Percentiles rank a stretch among this genome's conserved stretches.
Evolutionary conservation across 2,113 vertebrate species (phyloP).

Genomic region (Typhlomys cinereus): DNA sequence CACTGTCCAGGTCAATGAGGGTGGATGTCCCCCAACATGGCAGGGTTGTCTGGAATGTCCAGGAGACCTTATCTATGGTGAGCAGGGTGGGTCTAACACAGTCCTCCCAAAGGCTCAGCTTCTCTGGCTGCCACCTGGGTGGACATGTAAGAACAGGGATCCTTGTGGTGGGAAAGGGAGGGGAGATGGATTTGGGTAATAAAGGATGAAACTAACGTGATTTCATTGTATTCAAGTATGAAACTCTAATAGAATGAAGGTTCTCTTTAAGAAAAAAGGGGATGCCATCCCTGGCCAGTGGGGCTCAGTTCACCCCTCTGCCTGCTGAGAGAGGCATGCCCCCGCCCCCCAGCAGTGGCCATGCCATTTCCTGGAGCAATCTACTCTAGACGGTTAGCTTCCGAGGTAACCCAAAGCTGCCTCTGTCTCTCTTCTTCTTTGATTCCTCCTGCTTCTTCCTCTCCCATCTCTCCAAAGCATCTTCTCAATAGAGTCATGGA

Average conservation of each 20-base stretch:
- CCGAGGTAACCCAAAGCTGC: not conserved
- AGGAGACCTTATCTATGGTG: not conserved
- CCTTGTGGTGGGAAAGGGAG: too few relatives aligned
- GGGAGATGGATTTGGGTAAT: too few relatives aligned
- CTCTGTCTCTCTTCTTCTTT: too few relatives aligned
- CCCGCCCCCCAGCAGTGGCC: too few relatives aligned
- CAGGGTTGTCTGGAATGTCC: not conserved
- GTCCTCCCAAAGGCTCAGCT: not conserved
- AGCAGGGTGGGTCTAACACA: not conserved
- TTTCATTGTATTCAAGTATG: too few relatives aligned
- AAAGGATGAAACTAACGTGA: too few relatives aligned
- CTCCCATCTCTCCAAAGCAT: not conserved
- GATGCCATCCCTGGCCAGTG: not conserved
- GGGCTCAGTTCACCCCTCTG: not conserved
- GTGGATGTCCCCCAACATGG: not conserved
- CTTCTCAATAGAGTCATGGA: not conserved
- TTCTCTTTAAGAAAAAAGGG: too few relatives aligned
- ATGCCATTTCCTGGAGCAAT: not conserved
- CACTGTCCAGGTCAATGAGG: too few relatives aligned
- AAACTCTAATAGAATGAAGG: too few relatives aligned
- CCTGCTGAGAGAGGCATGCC: fast-evolving
- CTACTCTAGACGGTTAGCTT: not conserved
- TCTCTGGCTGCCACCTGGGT: not conserved
- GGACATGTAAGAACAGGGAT: not conserved
- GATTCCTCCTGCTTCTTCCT: not conserved